Percentiles rank a stretch among this genome's conserved stretches.
Evolutionary conservation across 1,140 invertebrate genomes (phyloP).

Genomic region (Zaprionus taronus): DNA sequence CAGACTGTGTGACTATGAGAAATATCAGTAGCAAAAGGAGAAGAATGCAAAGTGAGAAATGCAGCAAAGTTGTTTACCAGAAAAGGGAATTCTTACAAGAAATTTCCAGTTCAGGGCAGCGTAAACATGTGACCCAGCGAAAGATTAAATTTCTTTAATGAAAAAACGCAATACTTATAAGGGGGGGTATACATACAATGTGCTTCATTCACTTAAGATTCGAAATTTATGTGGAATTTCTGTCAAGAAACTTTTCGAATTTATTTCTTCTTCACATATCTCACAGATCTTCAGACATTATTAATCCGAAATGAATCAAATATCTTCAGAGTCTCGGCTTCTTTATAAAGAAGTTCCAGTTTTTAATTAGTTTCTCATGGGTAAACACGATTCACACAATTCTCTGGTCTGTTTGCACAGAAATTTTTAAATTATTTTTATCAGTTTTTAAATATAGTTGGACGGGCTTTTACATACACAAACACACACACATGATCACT

Average conservation of each 20-base stretch:
- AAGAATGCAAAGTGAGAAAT: not conserved
- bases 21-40: not conserved
- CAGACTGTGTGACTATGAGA: not conserved
- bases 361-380: not conserved
- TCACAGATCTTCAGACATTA: not conserved
- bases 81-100: constrained; percentile 37
- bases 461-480: not conserved
- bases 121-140: constrained; percentile 10
- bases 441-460: constrained; percentile 41
- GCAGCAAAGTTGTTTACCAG: constrained; percentile 3
- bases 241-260: not conserved
- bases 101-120: constrained; percentile 53
- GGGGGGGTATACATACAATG: not conserved
- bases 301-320: not conserved
- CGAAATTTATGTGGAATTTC: not conserved
- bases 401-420: constrained; percentile 44
- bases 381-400: constrained; percentile 18
- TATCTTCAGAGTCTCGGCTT: not conserved
- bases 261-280: not conserved
- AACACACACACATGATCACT: constrained; percentile 7
- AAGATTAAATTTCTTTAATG: constrained; percentile 20
- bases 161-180: not conserved
- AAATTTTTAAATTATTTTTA: constrained; percentile 47
- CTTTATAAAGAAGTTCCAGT: not conserved
- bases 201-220: not conserved